A percentile compares a stretch with the other conserved stretches of the same genome.
Conservation (phyloP, 2,888 invertebrate species). For the Rotaria sp. region DNA sequence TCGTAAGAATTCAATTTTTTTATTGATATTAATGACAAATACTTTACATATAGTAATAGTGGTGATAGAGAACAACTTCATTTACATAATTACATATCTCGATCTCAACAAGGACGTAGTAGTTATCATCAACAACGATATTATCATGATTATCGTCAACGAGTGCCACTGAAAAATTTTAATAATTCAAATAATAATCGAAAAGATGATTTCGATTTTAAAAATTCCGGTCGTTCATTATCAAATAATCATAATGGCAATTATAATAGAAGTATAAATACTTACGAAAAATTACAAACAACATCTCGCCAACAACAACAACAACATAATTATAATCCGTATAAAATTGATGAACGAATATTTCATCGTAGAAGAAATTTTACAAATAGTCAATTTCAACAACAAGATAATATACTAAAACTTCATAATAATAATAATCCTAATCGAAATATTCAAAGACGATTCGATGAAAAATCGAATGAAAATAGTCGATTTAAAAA, state of each 20-base stretch:
- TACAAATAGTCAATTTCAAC: neutral
- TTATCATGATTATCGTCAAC: too few relatives aligned
- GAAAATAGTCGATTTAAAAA: neutral
- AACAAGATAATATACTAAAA: neutral
- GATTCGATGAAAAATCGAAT: neutral
- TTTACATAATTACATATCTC: neutral
- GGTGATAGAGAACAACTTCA: neutral
- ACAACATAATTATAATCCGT: neutral
- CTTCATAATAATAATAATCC: neutral
- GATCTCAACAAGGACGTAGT: neutral
- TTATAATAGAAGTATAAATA: neutral
- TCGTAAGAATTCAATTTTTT: too few relatives aligned
- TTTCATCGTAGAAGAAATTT: neutral
- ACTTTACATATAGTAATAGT: neutral
- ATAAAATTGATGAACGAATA: constrained; percentile 1
- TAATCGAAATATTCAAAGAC: neutral
- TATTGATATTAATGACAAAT: too few relatives aligned
- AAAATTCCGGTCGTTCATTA: neutral
- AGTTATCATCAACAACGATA: neutral
- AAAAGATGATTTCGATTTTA: neutral
- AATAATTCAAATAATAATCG: neutral
- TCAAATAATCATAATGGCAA: neutral
- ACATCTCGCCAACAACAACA: neutral
- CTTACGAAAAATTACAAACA: too few relatives aligned
- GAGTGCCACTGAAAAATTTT: neutral